A percentile compares a stretch with the other conserved stretches of the same genome.
phyloP scores from a whole-genome alignment of 2,888 invertebrate genomes.

The Liopterus haemorrhoidalis region DNA sequence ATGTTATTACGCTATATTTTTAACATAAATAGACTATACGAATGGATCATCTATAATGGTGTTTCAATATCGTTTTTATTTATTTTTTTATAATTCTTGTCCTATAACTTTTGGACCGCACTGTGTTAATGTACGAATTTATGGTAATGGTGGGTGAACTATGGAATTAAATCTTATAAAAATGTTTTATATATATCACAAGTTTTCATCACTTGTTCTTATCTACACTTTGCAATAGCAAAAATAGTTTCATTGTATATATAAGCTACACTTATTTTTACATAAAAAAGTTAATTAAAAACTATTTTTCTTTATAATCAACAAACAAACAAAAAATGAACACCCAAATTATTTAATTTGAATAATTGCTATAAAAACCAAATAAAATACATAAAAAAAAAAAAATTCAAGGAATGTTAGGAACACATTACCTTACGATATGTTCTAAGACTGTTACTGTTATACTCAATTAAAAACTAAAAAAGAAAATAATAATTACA shows the following conservation, averaged over 20 bases:
- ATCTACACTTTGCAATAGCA: slow-evolving; percentile 23
- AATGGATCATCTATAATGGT: too few relatives aligned
- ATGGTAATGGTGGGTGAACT: too few relatives aligned
- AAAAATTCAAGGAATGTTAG: slow-evolving; percentile 17
- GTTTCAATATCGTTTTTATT: too few relatives aligned
- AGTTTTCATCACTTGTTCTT: slow-evolving; percentile 24
- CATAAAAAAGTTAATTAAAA: slow-evolving; percentile 5
- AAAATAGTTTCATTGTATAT: slow-evolving; percentile 19
- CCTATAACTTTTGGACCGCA: too few relatives aligned
- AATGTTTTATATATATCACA: slow-evolving; percentile 20
- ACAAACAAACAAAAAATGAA: slow-evolving; percentile 1
- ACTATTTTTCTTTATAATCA: slow-evolving; percentile 3
- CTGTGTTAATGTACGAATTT: too few relatives aligned
- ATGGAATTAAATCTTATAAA: too few relatives aligned
- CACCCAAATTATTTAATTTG: neutral
- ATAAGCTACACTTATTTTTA: slow-evolving; percentile 11
- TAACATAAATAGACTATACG: too few relatives aligned
- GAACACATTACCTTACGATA: slow-evolving; percentile 16
- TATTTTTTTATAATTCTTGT: too few relatives aligned
- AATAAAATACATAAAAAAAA: slow-evolving; percentile 6
- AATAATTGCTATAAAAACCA: slow-evolving; percentile 3
- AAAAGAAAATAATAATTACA: too few relatives aligned
- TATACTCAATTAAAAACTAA: too few relatives aligned
- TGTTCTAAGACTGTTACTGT: too few relatives aligned
- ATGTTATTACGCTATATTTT: too few relatives aligned